Percentiles rank a stretch among this genome's conserved stretches.
These are phyloP conservation scores for Glaucidium brasilianum DNA, from an alignment of 2,113 vertebrate species.

Conservation along the genomic window DNA sequence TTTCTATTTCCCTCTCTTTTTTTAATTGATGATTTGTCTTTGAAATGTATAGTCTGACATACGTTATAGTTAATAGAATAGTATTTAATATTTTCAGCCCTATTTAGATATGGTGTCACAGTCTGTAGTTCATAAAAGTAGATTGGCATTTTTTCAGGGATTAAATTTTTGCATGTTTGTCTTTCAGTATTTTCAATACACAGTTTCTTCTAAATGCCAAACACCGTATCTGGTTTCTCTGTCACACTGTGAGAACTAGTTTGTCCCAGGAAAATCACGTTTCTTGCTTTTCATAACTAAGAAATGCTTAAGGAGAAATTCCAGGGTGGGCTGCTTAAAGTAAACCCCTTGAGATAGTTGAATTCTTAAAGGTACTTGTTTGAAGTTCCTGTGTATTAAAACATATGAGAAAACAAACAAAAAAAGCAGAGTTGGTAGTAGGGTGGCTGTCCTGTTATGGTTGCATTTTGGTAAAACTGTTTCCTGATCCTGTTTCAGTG, in stretches of 20 bases:
- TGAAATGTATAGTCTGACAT: not conserved
- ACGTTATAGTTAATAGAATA: not conserved
- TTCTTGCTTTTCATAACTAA: not conserved
- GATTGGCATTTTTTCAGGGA: not conserved
- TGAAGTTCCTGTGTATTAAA: not conserved
- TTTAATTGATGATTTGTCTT: not conserved
- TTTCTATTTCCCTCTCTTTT: not conserved
- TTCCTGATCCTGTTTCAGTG: not conserved
- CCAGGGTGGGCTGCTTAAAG: not conserved
- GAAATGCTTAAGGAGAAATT: not conserved
- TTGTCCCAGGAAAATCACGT: not conserved
- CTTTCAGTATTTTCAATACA: not conserved
- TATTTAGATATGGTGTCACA: not conserved
- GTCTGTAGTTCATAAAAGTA: not conserved
- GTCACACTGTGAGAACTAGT: not conserved
- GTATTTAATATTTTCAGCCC: not conserved
- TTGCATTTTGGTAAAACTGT: not conserved
- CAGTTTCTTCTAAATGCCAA: not conserved
- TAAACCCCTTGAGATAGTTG: not conserved
- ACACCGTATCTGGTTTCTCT: not conserved
- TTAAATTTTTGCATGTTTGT: not conserved
- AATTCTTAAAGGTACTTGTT: not conserved
- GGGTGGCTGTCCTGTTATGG: not conserved
- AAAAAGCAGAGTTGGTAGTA: not conserved
- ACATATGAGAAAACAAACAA: not conserved